Evolutionary conservation across 1,140 invertebrate species (phyloP), one percentile per base, ranked within the genome.

Genomic region (Phymastichus coffea): DNA sequence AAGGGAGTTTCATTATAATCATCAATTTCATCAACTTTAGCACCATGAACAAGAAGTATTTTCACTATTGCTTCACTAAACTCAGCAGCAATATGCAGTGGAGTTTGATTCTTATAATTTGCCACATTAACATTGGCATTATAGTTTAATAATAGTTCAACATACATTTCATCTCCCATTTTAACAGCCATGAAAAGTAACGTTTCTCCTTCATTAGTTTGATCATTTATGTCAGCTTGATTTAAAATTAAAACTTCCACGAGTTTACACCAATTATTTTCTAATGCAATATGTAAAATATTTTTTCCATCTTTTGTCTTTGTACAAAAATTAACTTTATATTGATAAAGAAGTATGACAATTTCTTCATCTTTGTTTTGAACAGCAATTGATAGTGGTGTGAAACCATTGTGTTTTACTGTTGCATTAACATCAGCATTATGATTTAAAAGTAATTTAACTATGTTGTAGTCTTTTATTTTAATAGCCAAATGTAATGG

Each of bases 21-120:
- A 38, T 57, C 20, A 1, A 26, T 28, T 25, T 37, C 28, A 57
- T 57, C 33, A 28, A 57, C n/a, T 15, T 28, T 38, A 17, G 54
- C 43, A 37, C 54, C 44, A 8, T 33, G 10, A 15, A 28, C 17
- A 2, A 47, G 28, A 17, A 57, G 19, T 15, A 47, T 15, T 28
- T 38, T 47, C 12, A 20, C 25, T 12, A 57, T 28, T 8, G 35
- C 4, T 3, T 6, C 3, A 40, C 23, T 48, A 14, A 7, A 57
- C 19, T 48, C 15, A 47, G 30, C 30, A 38, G 54, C 54, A 37
- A 57, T 6, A 38, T 57, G 54, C 28, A 57, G 14, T n/a, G 44
- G 54, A 26, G 10, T 47, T 57, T 48, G 33, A 25, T 22, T 7
- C 4, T 25, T 37, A 15, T 3, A 46, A 57, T 57, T 57, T 57